Evolutionary conservation across 2,888 invertebrate species (phyloP), one percentile per base, ranked within the genome.

Genomic region (Drosophila buzzatii): DNA sequence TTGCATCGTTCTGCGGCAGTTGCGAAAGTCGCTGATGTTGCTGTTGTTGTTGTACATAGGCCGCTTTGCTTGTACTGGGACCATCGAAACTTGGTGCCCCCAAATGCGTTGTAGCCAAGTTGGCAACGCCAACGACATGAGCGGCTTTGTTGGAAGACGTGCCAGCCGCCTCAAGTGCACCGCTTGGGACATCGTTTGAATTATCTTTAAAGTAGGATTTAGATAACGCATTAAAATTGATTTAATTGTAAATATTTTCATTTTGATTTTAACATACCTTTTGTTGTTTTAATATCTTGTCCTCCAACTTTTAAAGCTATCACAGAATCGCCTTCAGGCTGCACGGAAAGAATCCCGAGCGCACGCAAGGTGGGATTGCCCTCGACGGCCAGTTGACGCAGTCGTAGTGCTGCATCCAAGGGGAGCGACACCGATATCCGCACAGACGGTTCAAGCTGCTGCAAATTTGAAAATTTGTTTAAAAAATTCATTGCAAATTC

Each of bases 381-480:
- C 93, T 97, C 97, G 91, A 97, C 96, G 80, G 99, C 99, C 92
- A 99, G 94, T 93, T 97, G 97, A 89, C 98, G 95, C 91, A 99
- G 95, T 85, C 98, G 96, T 91, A 96, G 95, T 92, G 99, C 99
- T 92, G 99, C 99, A 94, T 98, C 98, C 93, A 97, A 96, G 91
- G 99, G 98, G 95, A 99, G 98, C 93, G 98, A 98, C 95, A 99
- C 96, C 94, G 98, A 99, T 93, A 99, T 98, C 94, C 98, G 96
- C 91, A 99, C 99, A 90, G 98, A 99, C 95, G 99, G 99, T 95
- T 99, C 99, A 90, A 89, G 89, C 91, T 91, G 91, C 91, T 91
- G 81, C 45, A 76, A 82, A 10, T 71, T 31, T 20, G 9, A 45
- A 2, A 66, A 18, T 51, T 53, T 16, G 18, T 23, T 65, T 56